Evolutionary conservation across 1,140 invertebrate species (phyloP).

Genomic region (Branchinecta lindahli): DNA sequence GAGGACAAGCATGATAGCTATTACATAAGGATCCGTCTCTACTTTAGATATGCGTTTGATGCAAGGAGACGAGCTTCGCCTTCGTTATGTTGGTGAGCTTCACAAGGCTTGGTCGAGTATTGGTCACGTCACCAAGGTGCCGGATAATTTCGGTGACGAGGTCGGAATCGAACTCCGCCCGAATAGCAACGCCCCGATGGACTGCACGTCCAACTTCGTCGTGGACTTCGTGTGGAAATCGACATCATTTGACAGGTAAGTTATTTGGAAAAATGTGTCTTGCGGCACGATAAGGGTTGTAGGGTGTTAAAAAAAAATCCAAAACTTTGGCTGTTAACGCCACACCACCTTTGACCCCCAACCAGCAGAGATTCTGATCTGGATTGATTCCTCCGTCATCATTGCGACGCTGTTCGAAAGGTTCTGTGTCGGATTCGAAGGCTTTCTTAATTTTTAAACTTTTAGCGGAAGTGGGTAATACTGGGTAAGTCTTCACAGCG

Average conservation of each 20-base stretch:
- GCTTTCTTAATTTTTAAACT: no score
- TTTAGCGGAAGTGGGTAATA: no score
- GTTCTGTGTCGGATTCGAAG: no score
- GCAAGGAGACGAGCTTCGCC: conserved; percentile 92
- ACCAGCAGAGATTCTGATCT: no score
- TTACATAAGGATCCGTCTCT: conserved; percentile 19
- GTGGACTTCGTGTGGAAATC: conserved; percentile 99
- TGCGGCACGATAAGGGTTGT: no score
- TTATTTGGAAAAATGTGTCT: conserved; percentile 1
- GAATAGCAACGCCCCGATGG: conserved; percentile 70
- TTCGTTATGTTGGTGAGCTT: conserved; percentile 83
- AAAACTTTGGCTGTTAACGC: no score
- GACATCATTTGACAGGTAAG: conserved; percentile 88
- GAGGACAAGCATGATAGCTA: background rate
- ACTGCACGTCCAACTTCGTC: conserved; percentile 87
- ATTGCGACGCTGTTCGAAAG: no score
- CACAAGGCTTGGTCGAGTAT: conserved; percentile 89
- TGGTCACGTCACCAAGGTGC: conserved; percentile 93
- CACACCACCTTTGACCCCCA: no score
- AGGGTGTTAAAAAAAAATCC: no score
- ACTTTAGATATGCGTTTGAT: conserved; percentile 87
- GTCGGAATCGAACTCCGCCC: conserved; percentile 92
- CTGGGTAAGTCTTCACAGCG: no score
- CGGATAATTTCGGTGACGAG: conserved; percentile 96
- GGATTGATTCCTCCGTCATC: no score